Percentiles rank a stretch among this genome's conserved stretches.
These are phyloP conservation scores for Paragorgia papillata DNA, from an alignment of 92 coral and sea anemone species.

Conservation along the genomic window DNA sequence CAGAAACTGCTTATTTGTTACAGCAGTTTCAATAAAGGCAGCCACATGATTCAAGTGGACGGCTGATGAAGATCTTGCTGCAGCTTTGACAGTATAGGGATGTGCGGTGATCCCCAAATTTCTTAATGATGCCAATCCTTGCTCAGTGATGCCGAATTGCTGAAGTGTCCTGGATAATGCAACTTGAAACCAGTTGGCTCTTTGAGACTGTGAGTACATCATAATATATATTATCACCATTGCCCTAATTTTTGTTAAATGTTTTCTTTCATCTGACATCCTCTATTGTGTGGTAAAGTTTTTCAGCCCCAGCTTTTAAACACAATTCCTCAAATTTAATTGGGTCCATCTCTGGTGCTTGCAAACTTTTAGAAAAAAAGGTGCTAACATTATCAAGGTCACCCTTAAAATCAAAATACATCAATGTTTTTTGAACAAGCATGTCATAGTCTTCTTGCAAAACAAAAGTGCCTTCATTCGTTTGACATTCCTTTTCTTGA, in stretches of 20 bases:
- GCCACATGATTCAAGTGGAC: not conserved
- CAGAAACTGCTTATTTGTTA: conserved; percentile 11
- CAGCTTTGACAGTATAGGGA: conserved; percentile 18
- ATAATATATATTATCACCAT: conserved; percentile 18
- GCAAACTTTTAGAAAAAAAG: not conserved
- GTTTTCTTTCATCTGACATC: conserved; percentile 17
- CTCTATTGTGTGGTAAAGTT: not conserved
- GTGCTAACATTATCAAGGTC: conserved; percentile 20
- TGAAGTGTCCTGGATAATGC: conserved; percentile 11
- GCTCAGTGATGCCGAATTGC: conserved; percentile 35
- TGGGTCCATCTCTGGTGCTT: conserved; percentile 28
- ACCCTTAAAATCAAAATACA: not conserved
- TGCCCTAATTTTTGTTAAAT: not conserved
- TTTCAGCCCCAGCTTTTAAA: conserved; percentile 3
- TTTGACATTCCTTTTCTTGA: conserved; percentile 3
- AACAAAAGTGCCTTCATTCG: conserved; percentile 9
- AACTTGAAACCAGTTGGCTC: conserved; percentile 30
- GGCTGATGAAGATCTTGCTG: not conserved
- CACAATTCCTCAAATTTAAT: not conserved
- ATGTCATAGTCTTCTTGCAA: conserved; percentile 7
- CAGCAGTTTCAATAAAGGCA: not conserved
- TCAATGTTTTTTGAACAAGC: not conserved
- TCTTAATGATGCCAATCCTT: conserved; percentile 10
- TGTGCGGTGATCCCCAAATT: conserved; percentile 26
- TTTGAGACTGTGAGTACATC: conserved; percentile 29